phyloP scores from a whole-genome alignment of 2,113 vertebrate genomes.

The Dicerorhinus sumatrensis region DNA sequence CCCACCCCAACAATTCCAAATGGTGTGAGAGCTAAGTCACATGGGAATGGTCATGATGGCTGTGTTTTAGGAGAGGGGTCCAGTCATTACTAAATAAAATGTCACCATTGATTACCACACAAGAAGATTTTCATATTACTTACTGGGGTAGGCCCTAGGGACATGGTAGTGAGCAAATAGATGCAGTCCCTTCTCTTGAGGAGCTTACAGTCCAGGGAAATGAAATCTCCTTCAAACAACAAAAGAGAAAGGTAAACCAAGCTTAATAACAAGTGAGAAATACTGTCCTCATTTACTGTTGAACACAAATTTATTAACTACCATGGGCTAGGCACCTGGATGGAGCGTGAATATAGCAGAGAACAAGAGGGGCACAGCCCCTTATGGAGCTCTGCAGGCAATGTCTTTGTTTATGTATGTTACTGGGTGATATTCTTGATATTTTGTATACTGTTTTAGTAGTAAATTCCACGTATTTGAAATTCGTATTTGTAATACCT shows the following conservation, averaged over 20 bases:
- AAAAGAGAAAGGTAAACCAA: neutral
- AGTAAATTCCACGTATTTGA: neutral
- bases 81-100: neutral
- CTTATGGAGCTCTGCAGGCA: neutral
- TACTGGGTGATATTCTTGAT: neutral
- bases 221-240: neutral
- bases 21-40: neutral
- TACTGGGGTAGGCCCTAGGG: neutral
- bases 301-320: neutral
- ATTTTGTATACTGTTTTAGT: neutral
- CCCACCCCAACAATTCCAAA: too few relatives aligned
- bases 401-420: neutral
- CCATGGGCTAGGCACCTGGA: neutral
- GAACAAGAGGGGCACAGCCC: rapidly evolving
- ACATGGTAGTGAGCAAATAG: neutral
- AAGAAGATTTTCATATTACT: neutral
- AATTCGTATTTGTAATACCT: neutral
- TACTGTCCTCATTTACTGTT: neutral
- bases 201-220: neutral
- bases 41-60: neutral
- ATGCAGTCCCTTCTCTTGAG: neutral
- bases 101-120: neutral
- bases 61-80: neutral
- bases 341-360: neutral
- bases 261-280: neutral